These are phyloP conservation scores for Dynastes tityus DNA, from an alignment of 2,888 invertebrate species.

Conservation along the genomic window DNA sequence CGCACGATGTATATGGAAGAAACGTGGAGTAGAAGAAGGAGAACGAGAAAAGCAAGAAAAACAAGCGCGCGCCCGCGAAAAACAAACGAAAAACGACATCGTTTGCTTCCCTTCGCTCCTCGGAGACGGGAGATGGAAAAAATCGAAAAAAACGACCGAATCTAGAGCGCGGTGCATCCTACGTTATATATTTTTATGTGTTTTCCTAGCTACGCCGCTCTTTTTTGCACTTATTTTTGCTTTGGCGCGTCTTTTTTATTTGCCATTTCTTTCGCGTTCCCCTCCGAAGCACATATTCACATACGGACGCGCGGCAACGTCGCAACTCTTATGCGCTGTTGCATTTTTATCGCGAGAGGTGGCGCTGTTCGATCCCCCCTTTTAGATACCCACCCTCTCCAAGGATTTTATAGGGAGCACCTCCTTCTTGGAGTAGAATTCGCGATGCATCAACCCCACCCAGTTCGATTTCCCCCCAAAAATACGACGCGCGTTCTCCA, in stretches of 20 bases:
- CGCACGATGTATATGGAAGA: not conserved
- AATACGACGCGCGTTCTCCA: too few relatives aligned
- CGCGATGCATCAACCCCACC: too few relatives aligned
- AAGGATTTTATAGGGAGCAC: too few relatives aligned
- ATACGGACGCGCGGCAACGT: too few relatives aligned
- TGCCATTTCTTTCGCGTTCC: not conserved
- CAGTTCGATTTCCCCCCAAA: too few relatives aligned
- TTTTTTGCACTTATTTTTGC: not conserved
- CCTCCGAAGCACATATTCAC: too few relatives aligned
- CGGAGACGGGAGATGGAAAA: constrained; percentile 18
- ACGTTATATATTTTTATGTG: constrained; percentile 70
- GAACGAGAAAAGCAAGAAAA: constrained; percentile 2
- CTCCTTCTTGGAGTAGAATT: too few relatives aligned
- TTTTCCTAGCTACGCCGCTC: constrained; percentile 62
- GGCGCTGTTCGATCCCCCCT: too few relatives aligned
- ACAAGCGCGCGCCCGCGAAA: constrained; percentile 20
- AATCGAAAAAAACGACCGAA: not conserved
- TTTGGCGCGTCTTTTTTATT: not conserved
- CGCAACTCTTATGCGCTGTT: too few relatives aligned
- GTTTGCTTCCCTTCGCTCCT: not conserved
- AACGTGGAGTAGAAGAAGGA: not conserved
- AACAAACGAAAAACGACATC: constrained; percentile 29
- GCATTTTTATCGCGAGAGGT: too few relatives aligned
- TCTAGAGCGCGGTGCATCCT: constrained; percentile 64
- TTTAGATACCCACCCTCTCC: too few relatives aligned